Evolutionary conservation across 2,797 vertebrate genomes (phyloP), one percentile per base, ranked within the genome.

Genomic region (Eulemur coronatus): DNA sequence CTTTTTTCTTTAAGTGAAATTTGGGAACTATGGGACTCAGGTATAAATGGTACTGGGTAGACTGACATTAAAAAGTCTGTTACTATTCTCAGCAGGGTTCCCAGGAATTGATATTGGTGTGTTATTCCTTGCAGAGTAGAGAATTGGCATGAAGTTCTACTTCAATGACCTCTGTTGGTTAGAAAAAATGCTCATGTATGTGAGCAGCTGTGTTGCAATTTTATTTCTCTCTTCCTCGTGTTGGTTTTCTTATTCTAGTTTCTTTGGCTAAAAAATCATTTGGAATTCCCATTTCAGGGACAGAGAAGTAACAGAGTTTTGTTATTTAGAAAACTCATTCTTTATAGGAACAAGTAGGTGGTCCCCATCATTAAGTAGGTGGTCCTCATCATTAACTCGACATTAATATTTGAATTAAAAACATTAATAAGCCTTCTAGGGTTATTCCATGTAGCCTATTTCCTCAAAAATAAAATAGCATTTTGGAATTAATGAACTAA

Each of bases 401-500:
- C 30, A 76, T 76, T 76, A 17, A 55, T 79, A 79, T 79, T 55
- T 38, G 13, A 55, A 15, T 5, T 55, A 24, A 69, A 9, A 59
- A 63, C 18, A 76, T 81, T 86, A 69, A 73, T 14, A 78, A 30
- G 28, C n/a, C 38, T 61, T 95, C 75, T 50, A 5, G n/a, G 33
- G 9, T 63, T 65, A 90, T 4, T 24, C 73, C 4, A 78, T 9
- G 22, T 7, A 79, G 4, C 3, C 4, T 2, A 15, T 61, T 92
- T 84, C 57, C 30, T 87, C 7, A 69, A 41, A 84, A 80, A 69
- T 18, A 65, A 65, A 65, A 65, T n/a, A 46, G 28, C 17, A 84
- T 33, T 92, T 55, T 92, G 11, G 67, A 97, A 63, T 94, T 63
- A 93, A 35, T 84, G 22, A 93, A 33, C 80, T 17, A 15, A 22